phyloP scores from a whole-genome alignment of 2,113 vertebrate genomes.

The Oreochromis aureus region DNA sequence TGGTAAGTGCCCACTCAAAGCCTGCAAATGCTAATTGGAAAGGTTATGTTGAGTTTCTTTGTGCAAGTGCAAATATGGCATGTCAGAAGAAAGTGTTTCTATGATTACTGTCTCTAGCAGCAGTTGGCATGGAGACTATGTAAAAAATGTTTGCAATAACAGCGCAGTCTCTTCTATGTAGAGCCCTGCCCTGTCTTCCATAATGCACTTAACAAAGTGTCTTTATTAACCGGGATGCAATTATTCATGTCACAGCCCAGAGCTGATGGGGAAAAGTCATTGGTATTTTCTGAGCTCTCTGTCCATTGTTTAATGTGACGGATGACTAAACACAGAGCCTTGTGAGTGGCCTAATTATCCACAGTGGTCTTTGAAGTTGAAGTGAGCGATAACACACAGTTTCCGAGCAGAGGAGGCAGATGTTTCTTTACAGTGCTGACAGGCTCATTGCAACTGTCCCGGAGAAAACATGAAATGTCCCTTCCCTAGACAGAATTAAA shows the following conservation, averaged over 20 bases:
- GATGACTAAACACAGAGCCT: slow-evolving; percentile 31
- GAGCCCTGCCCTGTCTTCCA: neutral
- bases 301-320: slow-evolving; percentile 52
- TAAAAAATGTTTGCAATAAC: neutral
- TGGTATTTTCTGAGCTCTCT: slow-evolving; percentile 28
- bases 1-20: slow-evolving; percentile 78
- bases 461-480: slow-evolving; percentile 16
- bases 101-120: slow-evolving; percentile 1
- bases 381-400: slow-evolving; percentile 16
- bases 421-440: slow-evolving; percentile 56
- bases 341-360: slow-evolving; percentile 43
- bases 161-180: neutral
- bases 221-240: slow-evolving; percentile 4
- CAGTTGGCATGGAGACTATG: slow-evolving; percentile 1
- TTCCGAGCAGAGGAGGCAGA: slow-evolving; percentile 20
- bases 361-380: slow-evolving; percentile 27
- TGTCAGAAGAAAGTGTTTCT: neutral
- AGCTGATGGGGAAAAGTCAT: slow-evolving; percentile 18
- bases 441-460: slow-evolving; percentile 32
- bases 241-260: slow-evolving; percentile 16
- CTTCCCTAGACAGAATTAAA: neutral
- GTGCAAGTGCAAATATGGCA: neutral
- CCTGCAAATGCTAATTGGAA: neutral
- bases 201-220: slow-evolving; percentile 7
- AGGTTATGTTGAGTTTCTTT: neutral